Evolutionary conservation across 2,113 vertebrate genomes (phyloP).

Genomic region (Callionymus lyra): DNA sequence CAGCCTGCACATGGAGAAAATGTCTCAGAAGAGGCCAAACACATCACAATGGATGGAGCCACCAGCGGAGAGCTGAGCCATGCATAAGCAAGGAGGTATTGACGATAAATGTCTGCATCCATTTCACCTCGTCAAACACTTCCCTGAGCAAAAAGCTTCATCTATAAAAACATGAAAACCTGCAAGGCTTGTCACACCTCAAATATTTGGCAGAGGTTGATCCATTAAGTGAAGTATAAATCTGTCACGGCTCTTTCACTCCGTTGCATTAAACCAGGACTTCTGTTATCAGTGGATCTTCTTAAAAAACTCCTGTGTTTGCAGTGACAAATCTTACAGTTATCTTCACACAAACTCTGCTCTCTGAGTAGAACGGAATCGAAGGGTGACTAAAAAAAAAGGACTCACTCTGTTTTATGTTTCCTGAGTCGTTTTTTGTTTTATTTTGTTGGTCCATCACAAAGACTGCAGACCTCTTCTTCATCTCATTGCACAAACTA

Average conservation of each 20-base stretch:
- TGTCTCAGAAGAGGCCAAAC: slow-evolving; percentile 53
- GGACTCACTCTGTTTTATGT: too few relatives aligned
- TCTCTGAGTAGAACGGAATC: too few relatives aligned
- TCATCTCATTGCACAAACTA: slow-evolving; percentile 8
- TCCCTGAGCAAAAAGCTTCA: slow-evolving; percentile 37
- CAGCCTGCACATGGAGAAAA: slow-evolving; percentile 57
- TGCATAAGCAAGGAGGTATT: slow-evolving; percentile 52
- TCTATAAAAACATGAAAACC: slow-evolving; percentile 31
- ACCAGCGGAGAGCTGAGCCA: slow-evolving; percentile 41
- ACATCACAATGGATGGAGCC: slow-evolving; percentile 52
- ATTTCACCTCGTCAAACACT: slow-evolving; percentile 51
- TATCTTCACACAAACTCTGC: too few relatives aligned
- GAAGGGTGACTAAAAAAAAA: too few relatives aligned
- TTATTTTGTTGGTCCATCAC: too few relatives aligned
- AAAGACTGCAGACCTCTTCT: too few relatives aligned
- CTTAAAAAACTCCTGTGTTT: too few relatives aligned
- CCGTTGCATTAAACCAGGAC: slow-evolving; percentile 8
- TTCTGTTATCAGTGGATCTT: too few relatives aligned
- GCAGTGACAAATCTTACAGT: too few relatives aligned
- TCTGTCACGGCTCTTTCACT: slow-evolving; percentile 15
- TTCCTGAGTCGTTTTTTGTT: too few relatives aligned
- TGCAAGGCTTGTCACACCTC: slow-evolving; percentile 24
- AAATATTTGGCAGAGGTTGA: slow-evolving; percentile 23
- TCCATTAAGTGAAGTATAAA: slow-evolving; percentile 21
- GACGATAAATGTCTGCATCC: slow-evolving; percentile 47